Percentiles rank a stretch among this genome's conserved stretches.
Conservation (phyloP, 2,888 invertebrate species). For the Cistogaster globosa region DNA sequence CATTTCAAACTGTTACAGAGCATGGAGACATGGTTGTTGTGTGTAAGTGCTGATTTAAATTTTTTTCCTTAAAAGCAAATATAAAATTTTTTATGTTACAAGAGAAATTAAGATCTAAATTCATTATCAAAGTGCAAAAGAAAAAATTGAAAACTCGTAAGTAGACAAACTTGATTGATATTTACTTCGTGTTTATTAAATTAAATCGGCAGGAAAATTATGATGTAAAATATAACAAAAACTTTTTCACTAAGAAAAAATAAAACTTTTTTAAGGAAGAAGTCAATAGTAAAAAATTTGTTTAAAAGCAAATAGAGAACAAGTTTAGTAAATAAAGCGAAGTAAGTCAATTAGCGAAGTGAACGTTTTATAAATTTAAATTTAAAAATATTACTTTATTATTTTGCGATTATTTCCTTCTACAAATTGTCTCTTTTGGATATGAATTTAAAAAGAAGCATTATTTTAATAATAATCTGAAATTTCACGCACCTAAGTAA, state of each 20-base stretch:
- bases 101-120: too few species aligned
- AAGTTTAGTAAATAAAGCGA: too few species aligned
- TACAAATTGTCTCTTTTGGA: too few species aligned
- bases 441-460: too few species aligned
- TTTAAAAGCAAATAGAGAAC: not conserved
- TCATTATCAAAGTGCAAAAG: not conserved
- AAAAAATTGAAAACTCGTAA: not conserved
- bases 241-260: not conserved
- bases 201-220: not conserved
- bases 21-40: slow-evolving; percentile 88
- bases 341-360: too few species aligned
- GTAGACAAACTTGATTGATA: slow-evolving; percentile 44
- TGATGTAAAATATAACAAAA: not conserved
- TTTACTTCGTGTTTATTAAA: slow-evolving; percentile 44
- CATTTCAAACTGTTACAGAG: slow-evolving; percentile 88
- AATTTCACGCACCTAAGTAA: too few species aligned
- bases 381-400: too few species aligned
- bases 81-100: not conserved
- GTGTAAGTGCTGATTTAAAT: slow-evolving; percentile 84
- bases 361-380: too few species aligned
- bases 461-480: too few species aligned
- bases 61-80: not conserved
- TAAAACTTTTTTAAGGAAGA: too few species aligned
- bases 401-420: too few species aligned
- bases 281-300: not conserved